These are phyloP conservation scores for Neria commutata DNA, from an alignment of 2,888 invertebrate species.

Conservation along the genomic window DNA sequence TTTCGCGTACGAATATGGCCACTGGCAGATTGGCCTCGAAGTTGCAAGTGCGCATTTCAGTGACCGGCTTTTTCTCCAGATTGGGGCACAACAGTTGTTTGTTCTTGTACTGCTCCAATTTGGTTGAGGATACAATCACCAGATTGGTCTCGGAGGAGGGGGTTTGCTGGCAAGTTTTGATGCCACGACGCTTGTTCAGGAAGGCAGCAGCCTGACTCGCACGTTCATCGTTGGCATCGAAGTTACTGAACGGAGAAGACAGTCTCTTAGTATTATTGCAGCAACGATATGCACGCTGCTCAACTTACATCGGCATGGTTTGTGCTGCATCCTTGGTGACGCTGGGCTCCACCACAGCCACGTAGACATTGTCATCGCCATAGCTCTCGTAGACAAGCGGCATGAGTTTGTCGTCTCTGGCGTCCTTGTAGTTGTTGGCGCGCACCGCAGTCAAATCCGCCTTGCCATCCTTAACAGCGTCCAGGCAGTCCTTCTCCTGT, in stretches of 20 bases:
- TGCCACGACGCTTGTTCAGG: slow-evolving; percentile 52
- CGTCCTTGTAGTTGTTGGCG: slow-evolving; percentile 45
- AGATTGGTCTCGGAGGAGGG: slow-evolving; percentile 46
- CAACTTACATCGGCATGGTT: slow-evolving; percentile 55
- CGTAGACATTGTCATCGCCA: slow-evolving; percentile 46
- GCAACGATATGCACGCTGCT: no score
- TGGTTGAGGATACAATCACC: slow-evolving; percentile 48
- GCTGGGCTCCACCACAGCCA: slow-evolving; percentile 54
- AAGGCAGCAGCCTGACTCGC: slow-evolving; percentile 53
- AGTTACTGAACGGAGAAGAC: slow-evolving; percentile 41
- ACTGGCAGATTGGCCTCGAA: slow-evolving; percentile 55
- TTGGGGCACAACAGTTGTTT: slow-evolving; percentile 56
- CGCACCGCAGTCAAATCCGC: slow-evolving; percentile 50
- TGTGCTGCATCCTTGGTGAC: slow-evolving; percentile 44
- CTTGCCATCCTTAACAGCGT: slow-evolving; percentile 45
- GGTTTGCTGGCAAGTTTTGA: slow-evolving; percentile 45
- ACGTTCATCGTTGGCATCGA: slow-evolving; percentile 46
- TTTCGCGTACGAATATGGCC: slow-evolving; percentile 49
- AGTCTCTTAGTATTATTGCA: not conserved
- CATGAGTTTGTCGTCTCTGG: slow-evolving; percentile 43
- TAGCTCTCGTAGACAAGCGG: slow-evolving; percentile 56
- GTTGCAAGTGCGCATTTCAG: slow-evolving; percentile 54
- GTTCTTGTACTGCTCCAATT: slow-evolving; percentile 51
- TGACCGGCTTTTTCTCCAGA: slow-evolving; percentile 52
- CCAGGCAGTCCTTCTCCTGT: slow-evolving; percentile 64